Base-by-base conservation (phyloP, 2,888 invertebrate genomes). In the Anoplius nigerrimus region DNA sequence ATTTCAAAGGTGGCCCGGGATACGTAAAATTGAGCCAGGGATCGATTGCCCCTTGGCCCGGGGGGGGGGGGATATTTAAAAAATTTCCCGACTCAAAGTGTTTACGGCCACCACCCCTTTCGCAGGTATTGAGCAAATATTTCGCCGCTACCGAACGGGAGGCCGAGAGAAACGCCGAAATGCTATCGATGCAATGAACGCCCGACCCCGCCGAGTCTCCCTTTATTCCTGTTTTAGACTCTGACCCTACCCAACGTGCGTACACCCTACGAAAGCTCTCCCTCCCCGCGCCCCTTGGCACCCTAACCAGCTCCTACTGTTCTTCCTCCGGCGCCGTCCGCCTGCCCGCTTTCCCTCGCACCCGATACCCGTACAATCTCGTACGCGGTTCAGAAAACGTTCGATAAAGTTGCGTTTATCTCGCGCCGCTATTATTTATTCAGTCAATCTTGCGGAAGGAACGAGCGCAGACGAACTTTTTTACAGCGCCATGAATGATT, bases 401-500 rank as follows among this genome's bases (percentile, higher is more conserved):
- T 63, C 62, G 34, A 73, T 69, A 58, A 53, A 68, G 60, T 62
- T 66, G 54, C 66, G 69, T 75, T 78, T 64, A 75, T 73, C 71
- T 71, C 55, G 46, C n/a, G 22, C 16, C 6, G 42, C 24, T 67
- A 76, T 78, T 79, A 76, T 79, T 79, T 78, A 78, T 78, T 78
- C 76, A 68, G 72, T 72, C 66, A 74, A 74, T 72, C 74, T 69
- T 66, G 66, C 53, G 66, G 59, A 66, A 72, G 71, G 60, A 71
- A 54, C 69, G 67, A 42, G 59, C n/a, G 51, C 46, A 53, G 59
- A 59, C 46, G 58, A 59, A 63, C 69, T 54, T 48, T 66, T 63
- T 66, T 66, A 48, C 56, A 46, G 52, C 58, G 34, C 68, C 62
- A 69, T 79, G 79, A 78, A 78, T 78, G 74, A 79, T 78, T 79